Conservation (phyloP, 2,888 invertebrate genomes). For the Luffia ferchaultella region DNA sequence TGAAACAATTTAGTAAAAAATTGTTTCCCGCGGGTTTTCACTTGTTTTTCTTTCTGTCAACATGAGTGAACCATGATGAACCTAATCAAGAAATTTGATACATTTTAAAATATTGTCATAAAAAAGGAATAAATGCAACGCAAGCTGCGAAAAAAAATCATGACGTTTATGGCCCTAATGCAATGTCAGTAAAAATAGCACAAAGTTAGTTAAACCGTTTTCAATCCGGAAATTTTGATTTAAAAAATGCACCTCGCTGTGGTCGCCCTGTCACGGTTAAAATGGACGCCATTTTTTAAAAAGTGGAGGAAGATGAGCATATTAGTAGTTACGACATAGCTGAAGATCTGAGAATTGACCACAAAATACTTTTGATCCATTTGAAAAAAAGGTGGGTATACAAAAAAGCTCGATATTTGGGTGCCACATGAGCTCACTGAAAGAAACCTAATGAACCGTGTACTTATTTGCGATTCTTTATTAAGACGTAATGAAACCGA, state of each 20-base stretch:
- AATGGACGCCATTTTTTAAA: not conserved
- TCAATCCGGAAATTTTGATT: not conserved
- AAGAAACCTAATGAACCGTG: not conserved
- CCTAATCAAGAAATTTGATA: not conserved
- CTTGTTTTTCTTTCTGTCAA: too few species aligned
- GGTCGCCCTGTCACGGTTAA: not conserved
- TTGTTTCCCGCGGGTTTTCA: too few species aligned
- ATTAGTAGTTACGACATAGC: not conserved
- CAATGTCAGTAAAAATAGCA: not conserved
- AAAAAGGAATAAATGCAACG: not conserved
- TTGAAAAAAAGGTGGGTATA: too few species aligned
- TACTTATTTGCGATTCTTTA: not conserved
- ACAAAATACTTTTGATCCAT: not conserved
- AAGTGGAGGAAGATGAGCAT: not conserved
- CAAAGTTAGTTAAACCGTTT: not conserved
- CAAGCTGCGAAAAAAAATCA: not conserved
- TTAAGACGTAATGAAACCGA: not conserved
- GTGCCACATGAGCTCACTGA: not conserved
- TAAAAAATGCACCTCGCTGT: not conserved
- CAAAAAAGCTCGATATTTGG: not conserved
- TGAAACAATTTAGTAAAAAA: too few species aligned
- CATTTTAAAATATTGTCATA: not conserved
- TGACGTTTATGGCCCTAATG: not conserved
- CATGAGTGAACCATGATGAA: too few species aligned
- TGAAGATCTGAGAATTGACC: not conserved